Base-by-base conservation (phyloP, 2,888 invertebrate species). In the Alloplasta piceator region DNA sequence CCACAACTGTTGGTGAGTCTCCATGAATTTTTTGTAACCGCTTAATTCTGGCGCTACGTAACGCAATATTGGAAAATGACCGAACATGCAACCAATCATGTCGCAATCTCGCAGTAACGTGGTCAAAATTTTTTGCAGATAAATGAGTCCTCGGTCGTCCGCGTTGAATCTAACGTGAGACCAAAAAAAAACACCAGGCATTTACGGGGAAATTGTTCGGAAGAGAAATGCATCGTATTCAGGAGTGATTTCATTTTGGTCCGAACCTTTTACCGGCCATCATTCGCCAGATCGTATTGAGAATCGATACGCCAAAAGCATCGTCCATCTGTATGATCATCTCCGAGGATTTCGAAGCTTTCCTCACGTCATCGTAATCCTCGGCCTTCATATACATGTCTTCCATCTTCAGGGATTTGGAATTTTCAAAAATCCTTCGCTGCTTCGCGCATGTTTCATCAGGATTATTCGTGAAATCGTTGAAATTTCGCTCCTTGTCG, bases 241-340 rank as follows among this genome's bases (percentile, higher is more conserved):
- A 26, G 26, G 26, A 26, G 9, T 10, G 50, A 48, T 10, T 48
- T 38, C 9, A 48, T 16, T 63, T 56, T 46, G 6, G 6, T 58
- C 38, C 12, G 6, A 66, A 91, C 92, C 92, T 90, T 87, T 90
- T 94, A 1, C 97, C 96, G 5, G 97, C 96, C 94, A 97, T 94
- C 96, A 97, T 96, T 64, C 94, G 94, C 97, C 97, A 97, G 0
- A 97, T 91, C 0, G 96, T 96, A 86, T 97, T 97, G 6, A 97
- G 92, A 26, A 97, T 95, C 82, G 96, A 95, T 0, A 96, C 95
- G 26, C 95, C 95, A 86, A 97, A 97, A 68, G 96, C 94, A 75
- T 96, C 95, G 76, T 96, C 94, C 95, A 97, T 96, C 82, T 94
- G 93, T 0, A 96, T 92, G 0, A 94, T 89, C 0, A 93, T 93